These are phyloP conservation scores for Argyresthia albistria DNA, from an alignment of 2,888 invertebrate species.

Conservation along the genomic window DNA sequence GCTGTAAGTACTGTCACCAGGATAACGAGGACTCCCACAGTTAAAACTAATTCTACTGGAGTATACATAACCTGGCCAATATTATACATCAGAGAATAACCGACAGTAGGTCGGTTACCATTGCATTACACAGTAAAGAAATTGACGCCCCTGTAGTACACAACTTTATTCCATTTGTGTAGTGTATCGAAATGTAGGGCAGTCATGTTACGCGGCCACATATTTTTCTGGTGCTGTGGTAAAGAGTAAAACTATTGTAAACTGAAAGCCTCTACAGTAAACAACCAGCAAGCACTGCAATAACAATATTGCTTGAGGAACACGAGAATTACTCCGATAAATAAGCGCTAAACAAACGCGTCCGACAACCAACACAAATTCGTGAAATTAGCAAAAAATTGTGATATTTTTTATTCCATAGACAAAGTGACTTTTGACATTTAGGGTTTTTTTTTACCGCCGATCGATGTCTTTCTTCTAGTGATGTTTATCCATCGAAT, in stretches of 20 bases:
- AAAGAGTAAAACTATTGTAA: not conserved
- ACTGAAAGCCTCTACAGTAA: too few species aligned
- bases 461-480: not conserved
- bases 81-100: slow-evolving; percentile 19
- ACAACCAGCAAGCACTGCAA: too few species aligned
- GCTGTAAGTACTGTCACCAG: slow-evolving; percentile 70
- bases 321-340: not conserved
- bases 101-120: slow-evolving; percentile 19
- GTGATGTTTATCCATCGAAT: too few species aligned
- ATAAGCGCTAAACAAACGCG: not conserved
- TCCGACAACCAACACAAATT: not conserved
- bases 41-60: slow-evolving; percentile 52
- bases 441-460: not conserved
- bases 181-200: slow-evolving; percentile 57
- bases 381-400: not conserved
- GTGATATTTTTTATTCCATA: not conserved
- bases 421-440: not conserved
- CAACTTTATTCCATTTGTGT: slow-evolving; percentile 64
- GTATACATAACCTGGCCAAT: slow-evolving; percentile 42
- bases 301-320: too few species aligned
- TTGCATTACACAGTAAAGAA: slow-evolving; percentile 48
- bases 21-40: slow-evolving; percentile 55
- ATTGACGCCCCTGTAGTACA: slow-evolving; percentile 37
- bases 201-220: slow-evolving; percentile 14
- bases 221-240: not conserved